phyloP scores from a whole-genome alignment of 2,888 invertebrate species.

The Epirrhoe alternata region DNA sequence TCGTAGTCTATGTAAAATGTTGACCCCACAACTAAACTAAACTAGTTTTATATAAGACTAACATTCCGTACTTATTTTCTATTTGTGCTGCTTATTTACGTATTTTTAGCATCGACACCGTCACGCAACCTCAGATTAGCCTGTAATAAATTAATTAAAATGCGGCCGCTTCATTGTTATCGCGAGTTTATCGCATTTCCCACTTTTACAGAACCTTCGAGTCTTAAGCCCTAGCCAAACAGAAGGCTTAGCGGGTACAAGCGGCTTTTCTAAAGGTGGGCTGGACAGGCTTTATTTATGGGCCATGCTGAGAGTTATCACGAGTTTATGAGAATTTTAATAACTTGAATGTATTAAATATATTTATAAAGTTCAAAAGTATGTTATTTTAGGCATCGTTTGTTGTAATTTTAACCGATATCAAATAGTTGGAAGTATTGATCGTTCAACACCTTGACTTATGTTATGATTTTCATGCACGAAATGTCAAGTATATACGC shows the following conservation, averaged over 20 bases:
- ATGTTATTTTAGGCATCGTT: too few species aligned
- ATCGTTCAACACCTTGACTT: too few species aligned
- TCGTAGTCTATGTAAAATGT: too few species aligned
- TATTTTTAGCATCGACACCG: conserved; percentile 25
- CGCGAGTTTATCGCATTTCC: conserved; percentile 34
- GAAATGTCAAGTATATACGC: too few species aligned
- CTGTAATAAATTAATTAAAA: conserved; percentile 46
- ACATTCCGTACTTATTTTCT: not conserved
- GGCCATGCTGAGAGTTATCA: not conserved
- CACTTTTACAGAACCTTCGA: conserved; percentile 29
- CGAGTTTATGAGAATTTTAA: not conserved
- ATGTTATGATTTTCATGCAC: too few species aligned
- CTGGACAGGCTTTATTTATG: conserved; percentile 14
- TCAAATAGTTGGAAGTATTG: too few species aligned
- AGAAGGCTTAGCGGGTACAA: conserved; percentile 17
- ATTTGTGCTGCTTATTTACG: conserved; percentile 12
- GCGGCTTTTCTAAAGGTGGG: conserved; percentile 17
- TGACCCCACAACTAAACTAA: too few species aligned
- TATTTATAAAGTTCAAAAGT: too few species aligned
- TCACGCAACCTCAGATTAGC: conserved; percentile 44
- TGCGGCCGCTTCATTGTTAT: conserved; percentile 37
- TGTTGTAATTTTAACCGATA: too few species aligned
- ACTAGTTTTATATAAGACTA: too few species aligned
- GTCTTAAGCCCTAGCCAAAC: conserved; percentile 10
- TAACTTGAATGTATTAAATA: not conserved